phyloP scores from a whole-genome alignment of 2,888 invertebrate species.

The Trichopoda pennipes region DNA sequence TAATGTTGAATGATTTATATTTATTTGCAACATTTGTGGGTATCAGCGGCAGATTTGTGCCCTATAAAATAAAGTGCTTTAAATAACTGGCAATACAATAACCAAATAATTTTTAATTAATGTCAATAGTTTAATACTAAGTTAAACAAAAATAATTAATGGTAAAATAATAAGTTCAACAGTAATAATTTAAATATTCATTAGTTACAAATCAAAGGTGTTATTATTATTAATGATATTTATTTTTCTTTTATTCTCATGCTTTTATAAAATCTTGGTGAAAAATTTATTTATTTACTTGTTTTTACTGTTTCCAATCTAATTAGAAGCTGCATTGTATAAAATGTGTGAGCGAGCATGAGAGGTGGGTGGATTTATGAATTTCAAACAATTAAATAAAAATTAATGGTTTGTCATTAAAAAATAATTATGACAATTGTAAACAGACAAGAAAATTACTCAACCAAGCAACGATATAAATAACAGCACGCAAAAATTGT shows the following conservation, averaged over 20 bases:
- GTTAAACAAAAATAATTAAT: conserved; percentile 16
- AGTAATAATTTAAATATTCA: conserved; percentile 30
- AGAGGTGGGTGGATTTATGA: conserved; percentile 51
- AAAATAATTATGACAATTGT: conserved; percentile 60
- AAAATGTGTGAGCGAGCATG: conserved; percentile 5
- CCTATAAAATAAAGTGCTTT: no score
- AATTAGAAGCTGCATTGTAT: neutral
- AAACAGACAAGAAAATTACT: conserved; percentile 14
- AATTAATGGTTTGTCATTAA: conserved; percentile 63
- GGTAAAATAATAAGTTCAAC: conserved; percentile 24
- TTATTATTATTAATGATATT: conserved; percentile 51
- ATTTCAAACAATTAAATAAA: conserved; percentile 60
- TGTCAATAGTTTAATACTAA: conserved; percentile 23
- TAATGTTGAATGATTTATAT: no score
- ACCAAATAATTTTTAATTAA: no score
- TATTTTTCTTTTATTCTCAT: neutral
- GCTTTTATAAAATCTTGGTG: no score
- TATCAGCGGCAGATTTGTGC: no score
- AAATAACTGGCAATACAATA: no score
- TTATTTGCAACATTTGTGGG: no score
- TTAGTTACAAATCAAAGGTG: conserved; percentile 44
- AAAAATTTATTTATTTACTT: no score
- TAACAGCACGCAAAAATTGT: conserved; percentile 36
- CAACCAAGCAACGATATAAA: conserved; percentile 26
- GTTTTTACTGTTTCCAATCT: no score